These are phyloP conservation scores for Naso thynnoides DNA, from an alignment of 2,797 vertebrate genomes.

Conservation along the genomic window DNA sequence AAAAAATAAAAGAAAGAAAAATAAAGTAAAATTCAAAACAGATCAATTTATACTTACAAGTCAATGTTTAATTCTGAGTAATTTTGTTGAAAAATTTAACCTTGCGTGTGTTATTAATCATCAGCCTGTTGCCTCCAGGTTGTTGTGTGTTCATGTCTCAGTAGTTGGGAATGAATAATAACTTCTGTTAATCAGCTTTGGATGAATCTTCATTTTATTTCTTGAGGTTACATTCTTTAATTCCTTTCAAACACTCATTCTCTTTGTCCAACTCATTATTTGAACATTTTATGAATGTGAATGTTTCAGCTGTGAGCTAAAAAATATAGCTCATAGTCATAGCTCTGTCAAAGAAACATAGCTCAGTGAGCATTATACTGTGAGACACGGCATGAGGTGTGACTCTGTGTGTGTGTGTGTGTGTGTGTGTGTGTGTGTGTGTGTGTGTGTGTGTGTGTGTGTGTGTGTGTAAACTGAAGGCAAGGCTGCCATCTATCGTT, in stretches of 20 bases:
- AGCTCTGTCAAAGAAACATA: slow-evolving; percentile 2
- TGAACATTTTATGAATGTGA: slow-evolving; percentile 3
- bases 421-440: slow-evolving; percentile 2
- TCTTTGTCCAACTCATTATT: slow-evolving; percentile 2
- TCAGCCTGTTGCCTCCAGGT: slow-evolving; percentile 36
- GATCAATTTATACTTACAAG: slow-evolving; percentile 42
- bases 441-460: not conserved
- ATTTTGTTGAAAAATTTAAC: slow-evolving; percentile 38
- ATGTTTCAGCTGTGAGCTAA: slow-evolving; percentile 20
- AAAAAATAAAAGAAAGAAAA: not conserved
- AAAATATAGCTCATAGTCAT: not conserved
- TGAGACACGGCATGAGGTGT: not conserved
- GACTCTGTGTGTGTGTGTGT: too few relatives aligned
- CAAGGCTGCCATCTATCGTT: slow-evolving; percentile 83
- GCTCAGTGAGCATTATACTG: slow-evolving; percentile 10
- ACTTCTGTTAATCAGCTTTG: slow-evolving; percentile 49
- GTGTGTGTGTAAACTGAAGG: slow-evolving; percentile 58
- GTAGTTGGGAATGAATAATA: slow-evolving; percentile 21
- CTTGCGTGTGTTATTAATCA: slow-evolving; percentile 41
- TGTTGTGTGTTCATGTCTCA: slow-evolving; percentile 13
- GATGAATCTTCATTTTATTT: slow-evolving; percentile 22
- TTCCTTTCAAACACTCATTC: slow-evolving; percentile 17
- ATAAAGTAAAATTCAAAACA: slow-evolving; percentile 13
- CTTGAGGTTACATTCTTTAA: slow-evolving; percentile 28
- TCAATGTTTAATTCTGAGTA: slow-evolving; percentile 29